Evolutionary conservation across 1,140 invertebrate species (phyloP).

Genomic region (Cheumatopsyche charites): DNA sequence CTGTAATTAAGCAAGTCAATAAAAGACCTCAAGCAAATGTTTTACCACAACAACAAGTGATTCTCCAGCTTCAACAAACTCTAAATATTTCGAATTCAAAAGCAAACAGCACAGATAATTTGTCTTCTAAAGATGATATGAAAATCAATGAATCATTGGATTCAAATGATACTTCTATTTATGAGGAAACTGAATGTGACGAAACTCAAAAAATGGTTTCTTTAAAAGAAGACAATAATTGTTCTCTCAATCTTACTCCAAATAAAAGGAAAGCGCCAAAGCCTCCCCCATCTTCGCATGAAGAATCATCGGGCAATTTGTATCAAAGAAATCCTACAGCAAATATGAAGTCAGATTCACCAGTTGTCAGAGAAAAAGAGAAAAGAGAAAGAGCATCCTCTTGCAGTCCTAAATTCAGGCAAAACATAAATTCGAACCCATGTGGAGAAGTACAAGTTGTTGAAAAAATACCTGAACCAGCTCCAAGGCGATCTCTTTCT

Average conservation of each 20-base stretch:
- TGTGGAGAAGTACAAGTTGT: constrained; percentile 45
- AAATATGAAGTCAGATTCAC: constrained; percentile 66
- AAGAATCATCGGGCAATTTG: constrained; percentile 59
- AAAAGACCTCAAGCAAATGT: constrained; percentile 49
- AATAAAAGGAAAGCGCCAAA: constrained; percentile 69
- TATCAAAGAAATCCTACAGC: constrained; percentile 66
- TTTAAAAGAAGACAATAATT: constrained; percentile 63
- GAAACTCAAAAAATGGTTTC: constrained; percentile 55
- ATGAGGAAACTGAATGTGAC: constrained; percentile 38
- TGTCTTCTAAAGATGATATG: constrained; percentile 40
- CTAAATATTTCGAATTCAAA: constrained; percentile 47
- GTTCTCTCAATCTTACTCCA: constrained; percentile 56
- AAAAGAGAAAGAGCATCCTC: constrained; percentile 72
- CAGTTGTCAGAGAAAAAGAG: constrained; percentile 75
- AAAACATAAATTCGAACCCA: constrained; percentile 52
- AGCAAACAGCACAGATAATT: constrained; percentile 45
- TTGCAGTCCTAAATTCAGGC: constrained; percentile 68
- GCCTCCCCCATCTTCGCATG: constrained; percentile 63
- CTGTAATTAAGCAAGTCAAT: constrained; percentile 58
- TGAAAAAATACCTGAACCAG: constrained; percentile 63
- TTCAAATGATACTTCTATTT: constrained; percentile 26
- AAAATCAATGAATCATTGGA: constrained; percentile 27
- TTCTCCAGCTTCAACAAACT: constrained; percentile 59
- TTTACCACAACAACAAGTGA: constrained; percentile 55
- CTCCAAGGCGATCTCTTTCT: constrained; percentile 70